These are phyloP conservation scores for Meteorus colon DNA, from an alignment of 2,888 invertebrate genomes.

Conservation along the genomic window DNA sequence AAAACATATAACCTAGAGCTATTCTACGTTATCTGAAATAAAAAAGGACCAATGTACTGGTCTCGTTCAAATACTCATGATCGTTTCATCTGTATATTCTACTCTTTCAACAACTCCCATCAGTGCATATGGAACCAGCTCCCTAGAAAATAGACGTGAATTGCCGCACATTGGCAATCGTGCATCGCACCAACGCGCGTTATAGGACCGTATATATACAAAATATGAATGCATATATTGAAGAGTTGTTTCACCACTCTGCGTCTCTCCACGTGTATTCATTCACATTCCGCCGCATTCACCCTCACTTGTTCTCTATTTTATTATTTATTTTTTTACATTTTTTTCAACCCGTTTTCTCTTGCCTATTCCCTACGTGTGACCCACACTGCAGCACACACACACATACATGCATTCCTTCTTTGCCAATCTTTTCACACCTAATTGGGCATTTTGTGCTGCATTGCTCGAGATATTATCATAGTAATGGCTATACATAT, in stretches of 20 bases:
- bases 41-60: too few species aligned
- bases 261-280: background rate
- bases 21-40: too few species aligned
- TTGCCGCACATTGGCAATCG: background rate
- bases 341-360: slow-evolving; percentile 39
- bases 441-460: slow-evolving; percentile 68
- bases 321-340: slow-evolving; percentile 37
- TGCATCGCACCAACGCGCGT: background rate
- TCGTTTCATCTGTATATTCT: background rate
- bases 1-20: too few species aligned
- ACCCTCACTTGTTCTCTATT: slow-evolving; percentile 27
- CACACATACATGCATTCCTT: slow-evolving; percentile 17
- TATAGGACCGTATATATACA: background rate
- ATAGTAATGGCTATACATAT: slow-evolving; percentile 61
- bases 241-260: background rate
- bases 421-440: slow-evolving; percentile 59
- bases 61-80: background rate
- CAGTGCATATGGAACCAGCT: background rate
- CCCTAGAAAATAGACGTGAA: background rate
- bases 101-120: slow-evolving; percentile 24
- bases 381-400: background rate
- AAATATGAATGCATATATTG: slow-evolving; percentile 1
- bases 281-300: slow-evolving; percentile 1
- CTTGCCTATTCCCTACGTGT: slow-evolving; percentile 9
- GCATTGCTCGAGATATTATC: slow-evolving; percentile 66